Evolutionary conservation across 2,113 vertebrate species (phyloP).

Genomic region (Rhinoptilus africanus): DNA sequence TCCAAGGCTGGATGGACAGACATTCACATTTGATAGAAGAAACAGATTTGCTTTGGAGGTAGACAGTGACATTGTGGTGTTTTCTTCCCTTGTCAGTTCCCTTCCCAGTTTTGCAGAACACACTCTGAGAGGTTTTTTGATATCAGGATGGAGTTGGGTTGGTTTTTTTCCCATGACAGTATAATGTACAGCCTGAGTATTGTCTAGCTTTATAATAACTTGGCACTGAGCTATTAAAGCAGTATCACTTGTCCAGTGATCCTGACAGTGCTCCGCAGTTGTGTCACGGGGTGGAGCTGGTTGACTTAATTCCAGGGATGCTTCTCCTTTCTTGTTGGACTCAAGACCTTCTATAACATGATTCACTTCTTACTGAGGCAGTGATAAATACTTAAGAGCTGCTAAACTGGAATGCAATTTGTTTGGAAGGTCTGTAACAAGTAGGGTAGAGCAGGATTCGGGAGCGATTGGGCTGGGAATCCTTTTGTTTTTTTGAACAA

Average conservation of each 20-base stretch:
- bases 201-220: not conserved
- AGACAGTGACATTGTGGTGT: not conserved
- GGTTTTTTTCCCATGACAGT: not conserved
- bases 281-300: not conserved
- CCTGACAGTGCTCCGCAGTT: not conserved
- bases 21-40: not conserved
- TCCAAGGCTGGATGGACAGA: not conserved
- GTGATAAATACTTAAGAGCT: not conserved
- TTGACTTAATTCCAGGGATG: not conserved
- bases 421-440: not conserved
- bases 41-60: not conserved
- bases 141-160: not conserved
- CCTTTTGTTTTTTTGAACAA: not conserved
- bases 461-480: not conserved
- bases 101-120: not conserved
- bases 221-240: not conserved
- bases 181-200: not conserved
- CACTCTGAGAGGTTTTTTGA: not conserved
- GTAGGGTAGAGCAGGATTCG: not conserved
- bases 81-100: not conserved
- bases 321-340: not conserved
- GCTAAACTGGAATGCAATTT: not conserved
- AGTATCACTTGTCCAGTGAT: not conserved
- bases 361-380: not conserved
- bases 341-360: not conserved